These are phyloP conservation scores for Ichneumoninae sp. DNA, from an alignment of 2,888 invertebrate genomes.

Conservation along the genomic window DNA sequence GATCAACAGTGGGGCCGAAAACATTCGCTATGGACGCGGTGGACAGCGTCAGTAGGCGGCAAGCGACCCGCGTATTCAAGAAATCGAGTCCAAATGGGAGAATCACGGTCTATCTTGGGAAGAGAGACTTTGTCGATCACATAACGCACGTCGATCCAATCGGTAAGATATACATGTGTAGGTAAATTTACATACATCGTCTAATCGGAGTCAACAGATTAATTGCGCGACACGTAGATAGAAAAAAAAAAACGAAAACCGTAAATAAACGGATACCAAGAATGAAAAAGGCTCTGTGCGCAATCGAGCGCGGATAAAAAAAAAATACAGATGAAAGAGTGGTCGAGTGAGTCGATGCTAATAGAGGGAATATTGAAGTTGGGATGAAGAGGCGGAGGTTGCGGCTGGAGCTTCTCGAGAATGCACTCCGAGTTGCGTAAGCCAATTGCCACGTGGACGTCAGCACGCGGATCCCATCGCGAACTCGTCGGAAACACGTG, in stretches of 20 bases:
- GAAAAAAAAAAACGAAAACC: conserved; percentile 1
- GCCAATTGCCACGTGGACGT: conserved; percentile 54
- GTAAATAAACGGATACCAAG: conserved; percentile 5
- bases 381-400: conserved; percentile 21
- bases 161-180: conserved; percentile 86
- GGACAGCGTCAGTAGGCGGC: conserved; percentile 79
- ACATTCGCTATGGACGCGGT: conserved; percentile 79
- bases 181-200: not conserved
- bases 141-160: conserved; percentile 96
- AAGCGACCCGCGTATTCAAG: conserved; percentile 82
- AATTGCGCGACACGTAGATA: not conserved
- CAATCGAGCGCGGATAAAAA: conserved; percentile 1
- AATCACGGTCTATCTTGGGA: conserved; percentile 96
- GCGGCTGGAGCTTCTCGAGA: conserved; percentile 17
- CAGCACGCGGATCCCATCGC: not conserved
- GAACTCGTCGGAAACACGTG: conserved; percentile 9
- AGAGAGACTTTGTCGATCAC: conserved; percentile 97
- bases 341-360: conserved; percentile 32
- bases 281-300: conserved; percentile 14
- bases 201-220: conserved; percentile 1
- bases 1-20: conserved; percentile 72
- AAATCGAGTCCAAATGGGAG: conserved; percentile 82
- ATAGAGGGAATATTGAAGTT: conserved; percentile 42
- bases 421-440: conserved; percentile 39
- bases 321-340: conserved; percentile 17